phyloP scores from a whole-genome alignment of 2,797 vertebrate species.

The Odontamblyopus rebecca region DNA sequence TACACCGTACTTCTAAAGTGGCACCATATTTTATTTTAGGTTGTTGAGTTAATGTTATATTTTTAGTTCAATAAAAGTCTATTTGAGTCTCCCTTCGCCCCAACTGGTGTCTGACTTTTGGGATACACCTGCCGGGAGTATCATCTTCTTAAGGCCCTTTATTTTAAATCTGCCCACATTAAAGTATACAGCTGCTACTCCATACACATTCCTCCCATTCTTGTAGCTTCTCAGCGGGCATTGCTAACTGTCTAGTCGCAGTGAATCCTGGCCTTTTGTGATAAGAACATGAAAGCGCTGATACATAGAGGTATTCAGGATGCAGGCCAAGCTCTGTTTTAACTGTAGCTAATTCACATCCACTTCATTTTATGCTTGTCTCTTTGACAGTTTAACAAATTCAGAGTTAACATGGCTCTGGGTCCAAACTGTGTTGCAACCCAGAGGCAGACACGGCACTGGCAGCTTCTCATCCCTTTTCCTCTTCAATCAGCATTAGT shows the following conservation, averaged over 20 bases:
- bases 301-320: constrained; percentile 54
- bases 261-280: constrained; percentile 48
- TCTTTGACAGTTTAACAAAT: constrained; percentile 13
- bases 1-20: neutral
- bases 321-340: constrained; percentile 53
- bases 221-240: constrained; percentile 51
- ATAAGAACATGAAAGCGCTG: constrained; percentile 67
- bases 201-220: constrained; percentile 69
- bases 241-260: constrained; percentile 40
- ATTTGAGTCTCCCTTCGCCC: neutral
- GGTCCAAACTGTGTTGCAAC: constrained; percentile 22
- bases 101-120: neutral
- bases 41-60: neutral
- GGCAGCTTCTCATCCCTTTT: constrained; percentile 20
- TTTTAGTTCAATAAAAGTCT: neutral
- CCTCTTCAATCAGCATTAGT: constrained; percentile 34
- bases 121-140: neutral
- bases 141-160: constrained; percentile 1
- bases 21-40: neutral
- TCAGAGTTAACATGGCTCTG: constrained; percentile 14
- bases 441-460: constrained; percentile 20
- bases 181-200: constrained; percentile 42
- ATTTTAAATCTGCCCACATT: constrained; percentile 5
- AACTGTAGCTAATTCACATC: constrained; percentile 10
- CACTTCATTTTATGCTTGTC: constrained; percentile 17